A percentile compares a stretch with the other conserved stretches of the same genome.
Evolutionary conservation across 1,140 invertebrate genomes (phyloP).

Genomic region (Trachelipus rathkii): DNA sequence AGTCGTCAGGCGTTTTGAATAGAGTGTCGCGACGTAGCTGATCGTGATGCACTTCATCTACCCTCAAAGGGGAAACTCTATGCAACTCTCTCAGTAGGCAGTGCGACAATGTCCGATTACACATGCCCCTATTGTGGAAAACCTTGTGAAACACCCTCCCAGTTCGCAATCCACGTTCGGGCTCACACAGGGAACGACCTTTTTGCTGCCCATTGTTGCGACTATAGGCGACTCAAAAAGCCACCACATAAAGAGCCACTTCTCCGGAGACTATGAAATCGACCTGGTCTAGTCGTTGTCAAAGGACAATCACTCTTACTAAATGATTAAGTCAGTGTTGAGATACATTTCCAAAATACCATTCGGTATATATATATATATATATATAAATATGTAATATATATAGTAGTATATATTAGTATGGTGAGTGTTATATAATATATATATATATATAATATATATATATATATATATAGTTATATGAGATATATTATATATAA

Average conservation of each 20-base stretch:
- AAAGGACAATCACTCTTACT: too few relatives aligned
- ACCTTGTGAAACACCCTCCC: neutral
- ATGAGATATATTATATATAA: too few relatives aligned
- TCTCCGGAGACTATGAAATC: constrained; percentile 12
- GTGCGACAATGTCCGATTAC: neutral
- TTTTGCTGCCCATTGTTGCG: constrained; percentile 42
- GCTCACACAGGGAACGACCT: constrained; percentile 46
- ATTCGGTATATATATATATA: too few relatives aligned
- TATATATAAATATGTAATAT: too few relatives aligned
- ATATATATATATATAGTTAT: too few relatives aligned
- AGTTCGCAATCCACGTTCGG: constrained; percentile 41
- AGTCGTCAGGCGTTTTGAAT: neutral
- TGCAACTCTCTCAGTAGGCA: neutral
- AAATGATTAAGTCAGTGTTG: too few relatives aligned
- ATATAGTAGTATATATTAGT: too few relatives aligned
- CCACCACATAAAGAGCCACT: constrained; percentile 48
- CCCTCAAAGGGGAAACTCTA: neutral
- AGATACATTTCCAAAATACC: too few relatives aligned
- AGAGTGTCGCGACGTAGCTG: neutral
- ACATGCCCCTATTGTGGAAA: neutral
- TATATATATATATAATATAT: too few relatives aligned
- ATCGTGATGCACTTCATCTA: neutral
- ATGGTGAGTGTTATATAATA: too few relatives aligned
- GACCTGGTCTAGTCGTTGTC: neutral
- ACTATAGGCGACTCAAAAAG: constrained; percentile 29